A percentile compares a stretch with the other conserved stretches of the same genome.
Conservation (phyloP, 37 sponge, comb jelly and placozoan species). For the Axinella damicornis region DNA sequence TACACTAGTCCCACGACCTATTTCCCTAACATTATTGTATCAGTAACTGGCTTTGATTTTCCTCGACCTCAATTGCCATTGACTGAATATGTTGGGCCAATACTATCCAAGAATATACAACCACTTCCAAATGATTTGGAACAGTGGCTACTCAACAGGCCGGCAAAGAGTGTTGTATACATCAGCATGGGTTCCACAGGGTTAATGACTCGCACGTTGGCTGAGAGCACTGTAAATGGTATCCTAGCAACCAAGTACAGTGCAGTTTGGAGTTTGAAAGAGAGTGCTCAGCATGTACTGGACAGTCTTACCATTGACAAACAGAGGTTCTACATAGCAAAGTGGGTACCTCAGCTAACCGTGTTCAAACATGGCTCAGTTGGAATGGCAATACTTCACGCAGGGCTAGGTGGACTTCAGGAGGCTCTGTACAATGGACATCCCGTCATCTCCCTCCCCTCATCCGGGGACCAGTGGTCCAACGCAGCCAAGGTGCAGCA, state of each 20-base stretch:
- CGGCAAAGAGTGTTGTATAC: conserved; percentile 14
- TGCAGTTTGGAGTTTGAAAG: conserved; percentile 49
- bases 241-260: conserved; percentile 19
- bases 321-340: conserved; percentile 25
- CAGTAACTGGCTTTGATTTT: neutral
- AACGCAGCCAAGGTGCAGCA: conserved; percentile 30
- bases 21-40: neutral
- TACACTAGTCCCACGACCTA: too few relatives aligned
- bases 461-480: conserved; percentile 30
- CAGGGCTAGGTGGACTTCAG: conserved; percentile 7
- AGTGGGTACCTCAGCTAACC: conserved; percentile 50
- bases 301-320: conserved; percentile 23
- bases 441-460: conserved; percentile 55
- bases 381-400: conserved; percentile 44
- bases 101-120: neutral
- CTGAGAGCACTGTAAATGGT: neutral
- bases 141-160: conserved; percentile 18
- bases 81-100: conserved; percentile 14
- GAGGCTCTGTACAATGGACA: conserved; percentile 36
- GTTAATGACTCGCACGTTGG: neutral
- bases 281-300: conserved; percentile 11
- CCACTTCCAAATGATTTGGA: neutral
- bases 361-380: conserved; percentile 44
- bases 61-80: neutral
- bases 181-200: conserved; percentile 38